Evolutionary conservation across 1,140 invertebrate genomes (phyloP).

Genomic region (Aphaenogaster ashmeadi): DNA sequence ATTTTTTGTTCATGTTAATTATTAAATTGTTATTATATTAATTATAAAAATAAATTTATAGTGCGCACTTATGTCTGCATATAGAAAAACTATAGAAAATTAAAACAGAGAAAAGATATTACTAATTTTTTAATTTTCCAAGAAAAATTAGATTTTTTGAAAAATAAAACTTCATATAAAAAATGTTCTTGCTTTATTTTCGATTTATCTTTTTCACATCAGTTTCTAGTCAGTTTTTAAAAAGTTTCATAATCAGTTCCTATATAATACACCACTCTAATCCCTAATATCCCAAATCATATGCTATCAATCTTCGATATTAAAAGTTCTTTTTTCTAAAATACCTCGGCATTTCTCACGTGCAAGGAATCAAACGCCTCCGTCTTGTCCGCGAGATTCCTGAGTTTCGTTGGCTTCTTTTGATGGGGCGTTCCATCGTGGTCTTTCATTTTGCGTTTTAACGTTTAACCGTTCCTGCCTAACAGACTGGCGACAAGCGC

Average conservation of each 20-base stretch:
- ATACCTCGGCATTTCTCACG: slow-evolving; percentile 87
- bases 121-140: not conserved
- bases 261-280: not conserved
- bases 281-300: not conserved
- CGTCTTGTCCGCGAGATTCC: slow-evolving; percentile 88
- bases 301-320: not conserved
- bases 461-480: not conserved
- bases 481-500: slow-evolving; percentile 42
- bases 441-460: slow-evolving; percentile 81
- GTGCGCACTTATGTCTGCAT: not conserved
- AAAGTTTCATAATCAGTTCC: not conserved
- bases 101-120: not conserved
- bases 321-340: not conserved
- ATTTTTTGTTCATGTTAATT: no score
- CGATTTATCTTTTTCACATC: not conserved
- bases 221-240: not conserved
- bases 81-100: not conserved
- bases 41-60: slow-evolving; percentile 1
- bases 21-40: slow-evolving; percentile 10
- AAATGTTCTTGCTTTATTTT: not conserved
- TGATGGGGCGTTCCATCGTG: slow-evolving; percentile 81
- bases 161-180: not conserved
- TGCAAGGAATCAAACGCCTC: slow-evolving; percentile 90
- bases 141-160: not conserved
- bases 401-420: slow-evolving; percentile 88